Conservation (phyloP, 2,888 invertebrate species). For the Idaea dimidiata region DNA sequence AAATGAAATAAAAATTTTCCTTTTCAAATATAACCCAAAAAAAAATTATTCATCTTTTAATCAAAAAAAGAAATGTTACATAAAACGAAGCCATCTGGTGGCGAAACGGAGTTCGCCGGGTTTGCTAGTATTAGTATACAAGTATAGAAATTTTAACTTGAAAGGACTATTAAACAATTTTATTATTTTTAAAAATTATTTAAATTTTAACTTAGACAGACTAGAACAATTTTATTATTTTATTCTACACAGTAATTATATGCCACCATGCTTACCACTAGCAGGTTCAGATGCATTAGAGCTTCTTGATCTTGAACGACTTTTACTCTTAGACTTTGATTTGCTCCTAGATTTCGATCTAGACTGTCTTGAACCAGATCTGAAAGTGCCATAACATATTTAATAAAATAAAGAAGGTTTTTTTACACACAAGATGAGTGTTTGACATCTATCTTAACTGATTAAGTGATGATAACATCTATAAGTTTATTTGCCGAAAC, state of each 20-base stretch:
- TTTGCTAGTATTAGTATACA: too few relatives aligned
- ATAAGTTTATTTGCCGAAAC: too few relatives aligned
- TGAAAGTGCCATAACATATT: conserved; percentile 26
- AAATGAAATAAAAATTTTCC: conserved; percentile 28
- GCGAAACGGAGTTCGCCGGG: too few relatives aligned
- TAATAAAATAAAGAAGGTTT: conserved; percentile 1
- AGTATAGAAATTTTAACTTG: too few relatives aligned
- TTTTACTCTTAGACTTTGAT: conserved; percentile 60
- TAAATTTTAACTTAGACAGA: too few relatives aligned
- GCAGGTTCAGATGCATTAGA: conserved; percentile 58
- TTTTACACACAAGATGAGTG: too few relatives aligned
- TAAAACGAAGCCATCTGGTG: too few relatives aligned
- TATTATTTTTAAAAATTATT: too few relatives aligned
- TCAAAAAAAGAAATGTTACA: conserved; percentile 34
- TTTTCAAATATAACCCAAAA: conserved; percentile 22
- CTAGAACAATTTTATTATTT: too few relatives aligned
- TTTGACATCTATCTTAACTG: too few relatives aligned
- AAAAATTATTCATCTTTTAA: conserved; percentile 31
- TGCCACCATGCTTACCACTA: conserved; percentile 42
- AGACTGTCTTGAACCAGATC: conserved; percentile 64
- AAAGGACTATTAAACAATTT: too few relatives aligned
- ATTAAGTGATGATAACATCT: too few relatives aligned
- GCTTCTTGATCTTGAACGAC: conserved; percentile 68
- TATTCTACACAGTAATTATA: conserved; percentile 22
- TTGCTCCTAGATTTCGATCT: conserved; percentile 67